phyloP scores from a whole-genome alignment of 2,888 invertebrate species.

The Caenorhabditis zanzibari region DNA sequence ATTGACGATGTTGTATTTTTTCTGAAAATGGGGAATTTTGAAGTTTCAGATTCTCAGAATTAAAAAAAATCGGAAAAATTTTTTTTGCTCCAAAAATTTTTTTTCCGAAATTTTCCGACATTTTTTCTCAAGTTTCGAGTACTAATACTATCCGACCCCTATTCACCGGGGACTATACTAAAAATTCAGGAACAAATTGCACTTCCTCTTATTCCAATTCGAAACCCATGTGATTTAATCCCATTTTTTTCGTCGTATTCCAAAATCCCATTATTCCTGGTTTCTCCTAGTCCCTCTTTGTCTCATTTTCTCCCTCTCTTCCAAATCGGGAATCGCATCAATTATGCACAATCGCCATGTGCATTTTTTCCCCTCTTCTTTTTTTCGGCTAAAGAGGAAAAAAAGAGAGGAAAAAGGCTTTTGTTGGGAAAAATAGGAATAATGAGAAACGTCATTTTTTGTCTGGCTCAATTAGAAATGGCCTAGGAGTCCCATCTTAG shows the following conservation, averaged over 20 bases:
- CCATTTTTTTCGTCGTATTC: not conserved
- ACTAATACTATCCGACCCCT: too few relatives aligned
- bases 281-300: not conserved
- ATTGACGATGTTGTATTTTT: conserved; percentile 69
- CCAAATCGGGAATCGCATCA: conserved; percentile 25
- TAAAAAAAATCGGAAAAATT: too few relatives aligned
- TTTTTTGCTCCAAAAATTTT: too few relatives aligned
- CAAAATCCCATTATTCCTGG: conserved; percentile 7
- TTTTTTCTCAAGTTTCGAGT: not conserved
- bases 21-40: conserved; percentile 43
- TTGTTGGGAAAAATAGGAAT: not conserved
- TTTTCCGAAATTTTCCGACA: too few relatives aligned
- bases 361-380: conserved; percentile 17
- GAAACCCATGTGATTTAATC: conserved; percentile 13
- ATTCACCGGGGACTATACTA: too few relatives aligned
- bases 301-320: not conserved
- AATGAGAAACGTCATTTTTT: conserved; percentile 11
- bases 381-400: not conserved
- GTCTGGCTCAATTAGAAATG: not conserved
- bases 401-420: not conserved
- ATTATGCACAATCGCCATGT: conserved; percentile 37
- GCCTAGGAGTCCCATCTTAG: too few relatives aligned
- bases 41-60: too few relatives aligned
- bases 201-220: not conserved
- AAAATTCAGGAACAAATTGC: not conserved